Conservation (phyloP, 2,888 invertebrate species). For the Noctua janthina region DNA sequence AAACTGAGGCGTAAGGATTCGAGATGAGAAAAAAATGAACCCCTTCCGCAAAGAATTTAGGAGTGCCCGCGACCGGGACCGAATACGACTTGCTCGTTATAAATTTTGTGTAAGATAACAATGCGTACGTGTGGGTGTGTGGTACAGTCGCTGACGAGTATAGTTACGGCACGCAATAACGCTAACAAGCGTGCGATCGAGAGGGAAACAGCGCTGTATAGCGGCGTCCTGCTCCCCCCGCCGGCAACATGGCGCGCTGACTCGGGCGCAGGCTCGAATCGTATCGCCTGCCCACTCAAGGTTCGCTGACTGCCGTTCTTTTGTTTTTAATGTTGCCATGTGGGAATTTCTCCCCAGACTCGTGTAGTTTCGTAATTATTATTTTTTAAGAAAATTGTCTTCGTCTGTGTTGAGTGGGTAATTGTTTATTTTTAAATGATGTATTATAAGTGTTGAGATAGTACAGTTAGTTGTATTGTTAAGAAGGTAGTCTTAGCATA, state of each 20-base stretch:
- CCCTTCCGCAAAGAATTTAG: slow-evolving; percentile 89
- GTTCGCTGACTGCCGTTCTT: slow-evolving; percentile 91
- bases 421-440: slow-evolving; percentile 24
- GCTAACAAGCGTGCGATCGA: slow-evolving; percentile 89
- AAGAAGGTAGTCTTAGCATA: neutral
- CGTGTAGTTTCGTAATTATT: slow-evolving; percentile 47
- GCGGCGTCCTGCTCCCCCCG: slow-evolving; percentile 80
- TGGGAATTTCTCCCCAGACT: slow-evolving; percentile 66
- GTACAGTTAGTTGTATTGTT: neutral
- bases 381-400: slow-evolving; percentile 32
- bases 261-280: slow-evolving; percentile 92
- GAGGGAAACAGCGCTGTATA: slow-evolving; percentile 74
- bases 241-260: slow-evolving; percentile 89
- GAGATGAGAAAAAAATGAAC: slow-evolving; percentile 80
- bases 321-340: slow-evolving; percentile 90
- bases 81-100: slow-evolving; percentile 89
- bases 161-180: slow-evolving; percentile 90
- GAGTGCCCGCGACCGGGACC: slow-evolving; percentile 86
- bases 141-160: slow-evolving; percentile 89
- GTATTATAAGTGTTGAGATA: slow-evolving; percentile 7
- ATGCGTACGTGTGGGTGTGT: slow-evolving; percentile 89
- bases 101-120: slow-evolving; percentile 90
- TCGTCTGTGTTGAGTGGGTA: slow-evolving; percentile 6
- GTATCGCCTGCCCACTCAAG: slow-evolving; percentile 92
- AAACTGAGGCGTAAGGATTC: slow-evolving; percentile 77